Conservation (phyloP, 2,797 vertebrate species). For the Halcyon smyrnensis region DNA sequence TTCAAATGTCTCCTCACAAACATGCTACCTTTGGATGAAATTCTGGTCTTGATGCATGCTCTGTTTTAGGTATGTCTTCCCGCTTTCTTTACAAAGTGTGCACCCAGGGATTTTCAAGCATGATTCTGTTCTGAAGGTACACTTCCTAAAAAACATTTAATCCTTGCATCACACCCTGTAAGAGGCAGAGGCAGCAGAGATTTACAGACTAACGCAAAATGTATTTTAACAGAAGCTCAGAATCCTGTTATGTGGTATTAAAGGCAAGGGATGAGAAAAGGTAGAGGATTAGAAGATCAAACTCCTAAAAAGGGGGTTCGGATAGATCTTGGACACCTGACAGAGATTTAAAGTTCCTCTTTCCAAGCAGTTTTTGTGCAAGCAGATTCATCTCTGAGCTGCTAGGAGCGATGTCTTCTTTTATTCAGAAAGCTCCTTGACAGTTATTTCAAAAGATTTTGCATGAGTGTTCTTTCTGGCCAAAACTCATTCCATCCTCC, state of each 20-base stretch:
- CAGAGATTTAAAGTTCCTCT: not conserved
- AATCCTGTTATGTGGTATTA: not conserved
- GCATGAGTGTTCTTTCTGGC: not conserved
- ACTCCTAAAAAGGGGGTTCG: not conserved
- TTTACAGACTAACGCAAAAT: constrained; percentile 34
- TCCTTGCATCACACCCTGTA: not conserved
- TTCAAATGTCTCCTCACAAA: constrained; percentile 25
- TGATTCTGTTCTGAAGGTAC: constrained; percentile 30
- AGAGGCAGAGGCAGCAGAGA: constrained; percentile 43
- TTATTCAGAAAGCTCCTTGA: constrained; percentile 24
- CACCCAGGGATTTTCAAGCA: constrained; percentile 34
- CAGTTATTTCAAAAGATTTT: constrained; percentile 29
- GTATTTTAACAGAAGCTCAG: constrained; percentile 22
- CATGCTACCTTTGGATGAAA: constrained; percentile 18
- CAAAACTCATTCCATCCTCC: not conserved
- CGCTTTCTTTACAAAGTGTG: not conserved
- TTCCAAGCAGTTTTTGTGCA: constrained; percentile 17
- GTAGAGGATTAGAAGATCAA: constrained; percentile 26
- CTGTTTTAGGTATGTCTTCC: constrained; percentile 43
- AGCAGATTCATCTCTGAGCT: not conserved
- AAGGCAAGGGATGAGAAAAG: constrained; percentile 3
- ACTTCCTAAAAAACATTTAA: constrained; percentile 35
- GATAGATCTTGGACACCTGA: constrained; percentile 14
- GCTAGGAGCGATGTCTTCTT: not conserved
- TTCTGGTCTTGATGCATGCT: constrained; percentile 13